phyloP scores from a whole-genome alignment of 1,140 invertebrate genomes.

The Aradophagus sp. region DNA sequence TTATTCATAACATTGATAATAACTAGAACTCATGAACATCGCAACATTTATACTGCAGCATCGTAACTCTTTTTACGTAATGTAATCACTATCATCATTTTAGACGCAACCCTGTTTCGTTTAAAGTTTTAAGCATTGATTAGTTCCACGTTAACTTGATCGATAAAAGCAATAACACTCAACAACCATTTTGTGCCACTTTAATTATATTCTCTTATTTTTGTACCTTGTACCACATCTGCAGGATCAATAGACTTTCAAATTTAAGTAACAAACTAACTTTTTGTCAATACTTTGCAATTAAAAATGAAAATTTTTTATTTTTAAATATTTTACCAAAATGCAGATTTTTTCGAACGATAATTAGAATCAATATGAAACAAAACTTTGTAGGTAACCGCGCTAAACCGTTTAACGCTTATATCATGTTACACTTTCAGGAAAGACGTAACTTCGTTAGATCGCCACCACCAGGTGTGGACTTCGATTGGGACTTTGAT shows the following conservation, averaged over 20 bases:
- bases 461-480: slow-evolving; percentile 94
- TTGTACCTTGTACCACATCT: no score
- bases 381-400: no score
- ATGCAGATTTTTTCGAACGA: no score
- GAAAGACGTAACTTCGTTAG: slow-evolving; percentile 98
- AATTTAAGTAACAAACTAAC: no score
- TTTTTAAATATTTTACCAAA: no score
- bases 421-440: slow-evolving; percentile 74
- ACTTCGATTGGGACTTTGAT: slow-evolving; percentile 97
- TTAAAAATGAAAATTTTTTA: no score
- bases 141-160: slow-evolving; percentile 21
- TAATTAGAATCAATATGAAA: no score
- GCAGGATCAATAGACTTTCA: no score
- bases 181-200: slow-evolving; percentile 19
- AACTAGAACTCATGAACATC: neutral
- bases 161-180: slow-evolving; percentile 36
- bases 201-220: slow-evolving; percentile 27
- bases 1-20: no score
- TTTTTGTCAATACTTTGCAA: no score
- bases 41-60: neutral
- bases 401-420: slow-evolving; percentile 34
- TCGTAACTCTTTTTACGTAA: slow-evolving; percentile 34
- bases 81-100: slow-evolving; percentile 29
- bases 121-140: slow-evolving; percentile 31
- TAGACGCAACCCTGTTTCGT: slow-evolving; percentile 23